These are phyloP conservation scores for Heteromyza rotundicornis DNA, from an alignment of 2,888 invertebrate genomes.

Conservation along the genomic window DNA sequence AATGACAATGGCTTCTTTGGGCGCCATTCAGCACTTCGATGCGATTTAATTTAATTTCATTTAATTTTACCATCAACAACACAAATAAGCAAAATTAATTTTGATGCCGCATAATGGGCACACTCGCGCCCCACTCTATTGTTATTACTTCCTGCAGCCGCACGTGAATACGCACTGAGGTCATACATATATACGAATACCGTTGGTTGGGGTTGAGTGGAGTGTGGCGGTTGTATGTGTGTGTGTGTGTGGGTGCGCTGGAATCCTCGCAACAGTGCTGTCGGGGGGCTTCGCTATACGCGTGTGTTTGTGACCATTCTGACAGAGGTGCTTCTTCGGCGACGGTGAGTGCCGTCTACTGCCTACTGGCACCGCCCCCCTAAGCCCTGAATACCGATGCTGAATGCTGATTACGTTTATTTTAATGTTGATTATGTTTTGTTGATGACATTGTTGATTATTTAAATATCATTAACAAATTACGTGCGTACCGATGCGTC, in stretches of 20 bases:
- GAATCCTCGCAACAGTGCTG: too few species aligned
- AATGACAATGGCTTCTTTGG: background rate
- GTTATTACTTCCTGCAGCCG: background rate
- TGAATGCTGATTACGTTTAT: conserved; percentile 28
- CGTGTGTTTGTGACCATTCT: too few species aligned
- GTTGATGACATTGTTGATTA: conserved; percentile 24
- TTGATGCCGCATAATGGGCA: conserved; percentile 9
- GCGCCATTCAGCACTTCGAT: conserved; percentile 6
- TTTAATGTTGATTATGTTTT: conserved; percentile 26
- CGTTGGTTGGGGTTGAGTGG: too few species aligned
- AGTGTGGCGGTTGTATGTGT: too few species aligned
- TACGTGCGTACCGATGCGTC: conserved; percentile 25
- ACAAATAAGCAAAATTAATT: conserved; percentile 27
- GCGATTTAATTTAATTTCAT: conserved; percentile 28
- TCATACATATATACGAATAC: too few species aligned
- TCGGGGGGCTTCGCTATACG: too few species aligned
- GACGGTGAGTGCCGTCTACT: background rate
- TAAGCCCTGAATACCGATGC: conserved; percentile 7
- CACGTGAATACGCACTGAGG: background rate
- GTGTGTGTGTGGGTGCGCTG: too few species aligned
- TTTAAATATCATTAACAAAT: conserved; percentile 34
- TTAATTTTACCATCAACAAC: conserved; percentile 22
- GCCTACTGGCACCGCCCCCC: background rate
- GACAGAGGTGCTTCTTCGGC: background rate
- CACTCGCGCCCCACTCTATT: background rate